Evolutionary conservation across 2,888 invertebrate species (phyloP), one percentile per base, ranked within the genome.

Genomic region (Neoascia interrupta): DNA sequence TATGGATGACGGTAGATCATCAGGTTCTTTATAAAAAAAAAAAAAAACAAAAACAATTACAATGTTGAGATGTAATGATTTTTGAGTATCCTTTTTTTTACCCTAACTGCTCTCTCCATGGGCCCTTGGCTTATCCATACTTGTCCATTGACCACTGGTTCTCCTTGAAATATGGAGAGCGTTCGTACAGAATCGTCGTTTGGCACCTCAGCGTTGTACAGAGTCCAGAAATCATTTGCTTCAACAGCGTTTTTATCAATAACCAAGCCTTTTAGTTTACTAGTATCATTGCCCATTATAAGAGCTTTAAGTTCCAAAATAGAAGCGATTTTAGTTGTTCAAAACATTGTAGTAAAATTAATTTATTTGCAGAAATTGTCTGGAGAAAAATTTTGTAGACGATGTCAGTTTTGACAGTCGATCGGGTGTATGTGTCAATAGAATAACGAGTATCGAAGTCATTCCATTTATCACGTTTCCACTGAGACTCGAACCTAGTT

Each of bases 1-100:
- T 93, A 93, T 0, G 97, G 97, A 89, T 97, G 97, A 0, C 97
- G 92, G 87, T 95, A 93, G 64, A 95, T 92, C 90, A 94, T 93
- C 72, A 96, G 90, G 89, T 95, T 95, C 96, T 97, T n/a, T n/a
- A n/a, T n/a, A n/a, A n/a, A 88, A 61, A 92, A 26, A 26, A 1
- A 15, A 28, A 31, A 37, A 6, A 11, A 11, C n/a, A 5, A 13
- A n/a, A 11, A 5, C 13, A 36, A 36, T 18, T n/a, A 2, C 10
- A 10, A 6, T 31, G 31, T 31, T 6, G 10, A 5, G 3, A 31
- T 26, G 26, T 8, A 8, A 26, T 26, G n/a, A n/a, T n/a, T n/a
- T n/a, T n/a, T n/a, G n/a, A n/a, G n/a, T n/a, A n/a, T n/a, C n/a
- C n/a, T 23, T 10, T 13, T 47, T 1, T 88, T 84, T 88, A 95